Evolutionary conservation across 1,140 invertebrate genomes (phyloP).

Genomic region (Philopotamus ludificatus): DNA sequence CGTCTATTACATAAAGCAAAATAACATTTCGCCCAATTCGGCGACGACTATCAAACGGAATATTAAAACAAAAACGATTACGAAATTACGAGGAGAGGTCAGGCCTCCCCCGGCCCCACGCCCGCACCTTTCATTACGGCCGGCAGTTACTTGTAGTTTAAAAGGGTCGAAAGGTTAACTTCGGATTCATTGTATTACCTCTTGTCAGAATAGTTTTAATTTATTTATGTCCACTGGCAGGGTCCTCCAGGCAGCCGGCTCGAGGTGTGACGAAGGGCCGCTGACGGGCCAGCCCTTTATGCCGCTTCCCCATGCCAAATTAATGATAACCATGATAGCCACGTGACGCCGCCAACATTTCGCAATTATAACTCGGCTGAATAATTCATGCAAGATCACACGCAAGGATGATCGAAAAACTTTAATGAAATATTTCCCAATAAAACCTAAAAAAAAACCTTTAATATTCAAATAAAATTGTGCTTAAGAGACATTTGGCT

Average conservation of each 20-base stretch:
- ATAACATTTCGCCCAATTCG: conserved; percentile 39
- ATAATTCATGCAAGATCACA: no score
- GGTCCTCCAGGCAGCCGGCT: neutral
- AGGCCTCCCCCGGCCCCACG: neutral
- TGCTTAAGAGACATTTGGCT: no score
- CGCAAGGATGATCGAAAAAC: no score
- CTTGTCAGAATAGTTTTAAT: conserved; percentile 41
- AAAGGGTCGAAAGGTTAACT: conserved; percentile 42
- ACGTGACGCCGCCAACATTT: no score
- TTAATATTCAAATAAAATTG: no score
- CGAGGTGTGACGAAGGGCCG: conserved; percentile 20
- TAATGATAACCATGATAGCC: neutral
- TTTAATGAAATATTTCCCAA: no score
- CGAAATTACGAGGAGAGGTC: conserved; percentile 37
- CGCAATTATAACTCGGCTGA: no score
- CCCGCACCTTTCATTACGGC: conserved; percentile 16
- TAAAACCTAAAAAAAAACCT: no score
- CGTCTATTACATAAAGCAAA: conserved; percentile 41
- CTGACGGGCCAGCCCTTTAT: conserved; percentile 29
- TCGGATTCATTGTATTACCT: conserved; percentile 40
- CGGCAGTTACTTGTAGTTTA: conserved; percentile 32
- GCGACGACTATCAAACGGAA: conserved; percentile 41
- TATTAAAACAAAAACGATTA: conserved; percentile 43
- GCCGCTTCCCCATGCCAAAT: conserved; percentile 4
- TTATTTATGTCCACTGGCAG: conserved; percentile 32